Evolutionary conservation across 2,888 invertebrate genomes (phyloP).

Genomic region (Capitulum mitella): DNA sequence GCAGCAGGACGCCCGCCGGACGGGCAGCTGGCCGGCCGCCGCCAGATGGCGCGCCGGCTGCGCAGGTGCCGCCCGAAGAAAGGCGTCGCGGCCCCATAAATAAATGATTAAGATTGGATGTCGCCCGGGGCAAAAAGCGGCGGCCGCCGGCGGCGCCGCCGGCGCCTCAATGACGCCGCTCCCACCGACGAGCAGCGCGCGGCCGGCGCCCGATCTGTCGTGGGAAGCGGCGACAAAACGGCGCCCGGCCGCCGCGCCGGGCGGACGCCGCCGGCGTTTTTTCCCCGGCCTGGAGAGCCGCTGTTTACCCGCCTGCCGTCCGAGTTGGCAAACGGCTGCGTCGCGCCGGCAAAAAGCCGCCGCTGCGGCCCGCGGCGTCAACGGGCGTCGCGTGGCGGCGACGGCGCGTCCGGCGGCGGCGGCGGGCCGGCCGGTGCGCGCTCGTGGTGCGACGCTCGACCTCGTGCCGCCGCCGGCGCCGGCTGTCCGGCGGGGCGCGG

Average conservation of each 20-base stretch:
- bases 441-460: no score
- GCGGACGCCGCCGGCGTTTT: neutral
- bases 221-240: neutral
- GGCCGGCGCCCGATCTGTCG: neutral
- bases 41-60: neutral
- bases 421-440: neutral
- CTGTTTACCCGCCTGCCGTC: neutral
- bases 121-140: conserved; percentile 3
- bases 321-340: neutral
- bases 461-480: no score
- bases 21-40: neutral
- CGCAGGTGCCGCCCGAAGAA: conserved; percentile 3
- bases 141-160: neutral
- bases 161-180: neutral
- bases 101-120: conserved; percentile 9
- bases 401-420: neutral
- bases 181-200: no score
- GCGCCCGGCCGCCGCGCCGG: neutral
- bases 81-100: neutral
- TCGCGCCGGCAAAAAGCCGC: neutral
- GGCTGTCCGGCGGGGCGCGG: no score
- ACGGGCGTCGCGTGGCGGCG: neutral
- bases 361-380: neutral
- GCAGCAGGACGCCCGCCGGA: neutral
- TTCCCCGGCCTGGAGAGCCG: neutral